A percentile compares a stretch with the other conserved stretches of the same genome.
These are phyloP conservation scores for Hirtodrosophila confusa DNA, from an alignment of 2,888 invertebrate genomes.

Conservation along the genomic window DNA sequence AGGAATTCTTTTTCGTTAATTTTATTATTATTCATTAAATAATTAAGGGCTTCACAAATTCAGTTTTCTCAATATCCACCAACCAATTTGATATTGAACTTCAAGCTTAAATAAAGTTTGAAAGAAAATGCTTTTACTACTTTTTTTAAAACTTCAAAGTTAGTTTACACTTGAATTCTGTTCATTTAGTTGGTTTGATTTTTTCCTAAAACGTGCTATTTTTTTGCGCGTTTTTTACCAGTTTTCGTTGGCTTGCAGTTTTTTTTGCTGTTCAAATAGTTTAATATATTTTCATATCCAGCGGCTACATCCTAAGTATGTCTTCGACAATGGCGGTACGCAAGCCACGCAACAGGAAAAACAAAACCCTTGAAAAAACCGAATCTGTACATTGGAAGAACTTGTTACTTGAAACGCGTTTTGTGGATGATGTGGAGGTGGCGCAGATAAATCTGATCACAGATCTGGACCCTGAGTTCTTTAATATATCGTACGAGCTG, in stretches of 20 bases:
- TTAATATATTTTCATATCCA: not conserved
- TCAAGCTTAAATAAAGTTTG: too few species aligned
- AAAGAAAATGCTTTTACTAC: too few species aligned
- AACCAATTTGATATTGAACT: too few species aligned
- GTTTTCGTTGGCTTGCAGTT: constrained; percentile 4
- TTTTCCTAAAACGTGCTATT: constrained; percentile 1
- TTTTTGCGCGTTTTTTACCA: constrained; percentile 10
- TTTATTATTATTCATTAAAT: too few species aligned
- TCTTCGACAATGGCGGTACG: not conserved
- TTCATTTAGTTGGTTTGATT: constrained; percentile 22
- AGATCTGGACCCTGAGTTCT: constrained; percentile 77
- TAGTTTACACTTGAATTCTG: constrained; percentile 31
- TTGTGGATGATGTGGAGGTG: constrained; percentile 45
- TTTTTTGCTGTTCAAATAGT: not conserved
- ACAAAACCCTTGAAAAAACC: not conserved
- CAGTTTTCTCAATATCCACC: too few species aligned
- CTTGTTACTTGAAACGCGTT: not conserved
- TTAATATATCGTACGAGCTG: constrained; percentile 52
- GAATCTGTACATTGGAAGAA: not conserved
- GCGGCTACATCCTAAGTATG: not conserved
- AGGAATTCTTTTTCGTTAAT: too few species aligned
- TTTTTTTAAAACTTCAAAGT: constrained; percentile 4
- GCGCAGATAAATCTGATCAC: constrained; percentile 71
- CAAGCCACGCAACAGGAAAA: not conserved
- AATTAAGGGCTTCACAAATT: too few species aligned